Percentiles rank a stretch among this genome's conserved stretches.
phyloP scores from a whole-genome alignment of 2,797 vertebrate genomes.

The Acropternis orthonyx region DNA sequence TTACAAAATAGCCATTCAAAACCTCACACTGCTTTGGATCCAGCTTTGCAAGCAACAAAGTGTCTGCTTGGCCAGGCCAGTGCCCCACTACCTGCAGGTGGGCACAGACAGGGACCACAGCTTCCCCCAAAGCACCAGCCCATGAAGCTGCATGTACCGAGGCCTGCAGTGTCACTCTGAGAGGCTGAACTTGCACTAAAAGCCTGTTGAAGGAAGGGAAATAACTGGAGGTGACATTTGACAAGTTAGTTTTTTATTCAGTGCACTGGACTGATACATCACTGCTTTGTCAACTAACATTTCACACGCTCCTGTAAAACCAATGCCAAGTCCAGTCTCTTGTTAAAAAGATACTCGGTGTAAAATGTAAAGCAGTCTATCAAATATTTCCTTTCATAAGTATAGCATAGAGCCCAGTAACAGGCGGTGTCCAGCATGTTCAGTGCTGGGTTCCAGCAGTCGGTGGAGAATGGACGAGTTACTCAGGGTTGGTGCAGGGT shows the following conservation, averaged over 20 bases:
- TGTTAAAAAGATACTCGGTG: not conserved
- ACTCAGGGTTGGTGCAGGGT: not conserved
- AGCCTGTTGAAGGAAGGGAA: not conserved
- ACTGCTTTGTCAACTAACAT: not conserved
- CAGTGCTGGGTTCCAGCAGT: not conserved
- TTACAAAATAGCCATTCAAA: not conserved
- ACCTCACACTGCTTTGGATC: not conserved
- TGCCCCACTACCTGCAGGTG: not conserved
- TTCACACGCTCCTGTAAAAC: not conserved
- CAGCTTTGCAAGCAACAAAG: not conserved
- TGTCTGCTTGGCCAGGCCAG: not conserved
- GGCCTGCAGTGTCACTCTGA: not conserved
- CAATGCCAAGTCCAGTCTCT: not conserved
- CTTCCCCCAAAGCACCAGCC: not conserved
- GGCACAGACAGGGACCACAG: fast-evolving
- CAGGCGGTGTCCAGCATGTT: not conserved
- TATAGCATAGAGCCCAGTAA: not conserved
- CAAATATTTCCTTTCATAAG: not conserved
- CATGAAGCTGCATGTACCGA: fast-evolving
- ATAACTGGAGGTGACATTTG: not conserved
- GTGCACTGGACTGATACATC: not conserved
- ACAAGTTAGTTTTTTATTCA: conserved; percentile 49
- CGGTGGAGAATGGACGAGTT: not conserved
- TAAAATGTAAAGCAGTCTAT: conserved; percentile 15
- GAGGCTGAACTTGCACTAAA: not conserved